Base-by-base conservation (phyloP, 2,888 invertebrate species). In the Itoplectis maculator region DNA sequence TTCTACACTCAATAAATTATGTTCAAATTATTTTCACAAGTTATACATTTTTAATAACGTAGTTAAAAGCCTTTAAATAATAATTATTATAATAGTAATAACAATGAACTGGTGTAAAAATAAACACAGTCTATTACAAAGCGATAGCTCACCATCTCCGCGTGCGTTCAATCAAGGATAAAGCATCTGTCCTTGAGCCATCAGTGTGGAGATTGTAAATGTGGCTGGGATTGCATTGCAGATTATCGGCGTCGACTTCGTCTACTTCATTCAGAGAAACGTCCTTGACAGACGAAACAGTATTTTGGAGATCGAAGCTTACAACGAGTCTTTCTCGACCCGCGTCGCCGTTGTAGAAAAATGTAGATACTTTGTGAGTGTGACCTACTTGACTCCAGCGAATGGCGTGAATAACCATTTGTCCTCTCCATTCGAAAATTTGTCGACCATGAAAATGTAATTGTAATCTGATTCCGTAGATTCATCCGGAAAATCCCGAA, bases 161-260 rank as follows among this genome's bases (percentile, higher is more conserved):
- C 8, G 37, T 18, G 37, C 11, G 18, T 61, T 15, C n/a, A 59
- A 72, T 70, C 18, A 45, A 72, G 70, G 15, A n/a, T 45, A 15
- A 54, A 23, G 13, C 37, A 4, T 3, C 2, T 8, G 9, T 61
- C 37, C 37, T 37, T 15, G 61, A 61, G 61, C 18, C 61, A 15
- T 37, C 6, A 45, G 20, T n/a, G 65, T 45, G 45, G n/a, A 23
- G 42, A 42, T 45, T 42, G 42, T 20, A 15, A 65, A 42, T n/a
- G 37, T 45, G 23, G 40, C 42, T 65, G 54, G n/a, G 70, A 76
- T 84, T 84, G 81, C 82, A 75, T 91, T 92, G 20, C 94, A 97
- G 97, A 96, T 99, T 91, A 97, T 98, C 89, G 98, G 98, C 75
- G 98, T 98, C 35, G 98, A 99, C 92, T 96, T 95, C 93, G 96